Evolutionary conservation across 2,797 vertebrate species (phyloP).

Genomic region (Mormyrus hasselquistii): DNA sequence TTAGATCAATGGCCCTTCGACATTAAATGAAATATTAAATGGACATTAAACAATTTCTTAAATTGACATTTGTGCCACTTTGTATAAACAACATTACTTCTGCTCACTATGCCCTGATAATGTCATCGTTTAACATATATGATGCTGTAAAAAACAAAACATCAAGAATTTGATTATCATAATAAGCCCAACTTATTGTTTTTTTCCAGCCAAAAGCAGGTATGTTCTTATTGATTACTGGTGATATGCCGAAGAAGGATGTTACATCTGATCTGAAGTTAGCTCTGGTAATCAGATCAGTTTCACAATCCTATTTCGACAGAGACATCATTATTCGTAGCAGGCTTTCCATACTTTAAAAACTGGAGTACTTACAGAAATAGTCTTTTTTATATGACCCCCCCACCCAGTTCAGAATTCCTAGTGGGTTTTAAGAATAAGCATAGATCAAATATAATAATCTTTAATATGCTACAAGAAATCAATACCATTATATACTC

Average conservation of each 20-base stretch:
- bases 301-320: background rate
- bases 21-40: background rate
- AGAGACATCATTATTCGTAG: background rate
- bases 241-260: background rate
- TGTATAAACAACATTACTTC: background rate
- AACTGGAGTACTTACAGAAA: background rate
- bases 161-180: background rate
- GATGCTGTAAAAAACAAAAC: background rate
- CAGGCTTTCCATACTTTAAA: background rate
- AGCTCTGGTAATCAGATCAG: background rate
- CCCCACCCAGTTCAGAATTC: background rate
- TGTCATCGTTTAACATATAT: background rate
- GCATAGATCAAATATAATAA: background rate
- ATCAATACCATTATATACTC: background rate
- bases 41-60: background rate
- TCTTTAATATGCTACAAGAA: background rate
- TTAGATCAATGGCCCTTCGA: background rate
- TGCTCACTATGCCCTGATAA: background rate
- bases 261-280: background rate
- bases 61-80: background rate
- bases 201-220: background rate
- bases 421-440: background rate
- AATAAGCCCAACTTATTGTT: background rate
- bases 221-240: background rate
- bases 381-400: background rate